Evolutionary conservation across 2,113 vertebrate genomes (phyloP).

Genomic region (Pteropus alecto): DNA sequence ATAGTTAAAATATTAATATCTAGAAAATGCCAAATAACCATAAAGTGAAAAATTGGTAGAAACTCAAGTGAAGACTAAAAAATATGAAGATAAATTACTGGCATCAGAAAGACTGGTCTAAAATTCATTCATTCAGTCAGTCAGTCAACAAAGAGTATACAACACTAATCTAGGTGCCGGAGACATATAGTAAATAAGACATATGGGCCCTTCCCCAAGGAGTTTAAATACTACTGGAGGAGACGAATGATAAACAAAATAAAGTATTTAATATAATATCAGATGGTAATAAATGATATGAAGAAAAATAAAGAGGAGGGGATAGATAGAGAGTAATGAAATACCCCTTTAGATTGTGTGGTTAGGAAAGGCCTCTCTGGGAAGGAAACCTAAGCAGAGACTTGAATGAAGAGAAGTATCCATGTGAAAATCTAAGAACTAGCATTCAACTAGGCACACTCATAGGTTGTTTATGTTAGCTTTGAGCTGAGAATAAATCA

Average conservation of each 20-base stretch:
- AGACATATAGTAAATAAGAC: background rate
- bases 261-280: background rate
- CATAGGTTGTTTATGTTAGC: background rate
- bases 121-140: background rate
- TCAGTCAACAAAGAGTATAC: background rate
- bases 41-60: background rate
- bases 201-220: background rate
- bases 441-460: background rate
- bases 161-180: background rate
- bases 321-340: background rate
- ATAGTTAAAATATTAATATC: background rate
- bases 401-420: background rate
- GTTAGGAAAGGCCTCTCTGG: background rate
- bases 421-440: background rate
- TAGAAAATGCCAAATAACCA: background rate
- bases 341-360: background rate
- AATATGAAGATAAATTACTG: background rate
- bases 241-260: background rate
- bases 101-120: background rate
- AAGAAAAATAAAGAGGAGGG: background rate
- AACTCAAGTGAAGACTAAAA: background rate
- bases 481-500: constrained; percentile 19
- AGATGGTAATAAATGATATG: background rate
- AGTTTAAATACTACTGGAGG: background rate
- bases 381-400: background rate